Base-by-base conservation (phyloP, 2,797 vertebrate species). In the Myripristis jacobus region DNA sequence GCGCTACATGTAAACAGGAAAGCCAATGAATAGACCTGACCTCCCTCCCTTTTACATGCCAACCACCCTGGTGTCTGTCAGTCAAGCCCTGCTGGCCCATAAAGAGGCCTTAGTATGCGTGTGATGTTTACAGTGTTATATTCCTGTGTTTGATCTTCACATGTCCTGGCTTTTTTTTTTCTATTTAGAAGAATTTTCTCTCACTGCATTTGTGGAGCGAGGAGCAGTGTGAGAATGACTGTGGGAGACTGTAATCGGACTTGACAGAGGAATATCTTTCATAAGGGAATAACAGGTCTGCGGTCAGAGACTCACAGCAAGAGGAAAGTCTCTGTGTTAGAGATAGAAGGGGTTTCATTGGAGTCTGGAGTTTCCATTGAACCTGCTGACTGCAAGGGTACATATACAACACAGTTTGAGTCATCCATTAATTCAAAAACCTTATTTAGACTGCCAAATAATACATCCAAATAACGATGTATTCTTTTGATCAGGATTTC, bases 1-100 rank as follows among this genome's bases (percentile, higher is more conserved):
- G 68, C 19, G 25, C 69, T 66, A 59, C 62, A 61, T 77, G 70
- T 92, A 92, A 93, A 93, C 86, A 93, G 90, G 86, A 93, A 94
- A 87, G 84, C 67, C 80, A 67, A 73, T 86, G 87, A 92, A 88
- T 79, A 62, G 82, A 73, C 76, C 59, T 70, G 67, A 81, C 79
- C 80, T 81, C 81, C 70, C 79, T 84, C 57, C 12, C 24, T 74
- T 86, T 56, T 31, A 82, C 70, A 88, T 81, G 86, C 77, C 83
- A 82, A 64, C 81, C 73, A 50, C 63, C 74, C 62, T 66, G 79
- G 82, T 61, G 77, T 70, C 83, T 88, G 89, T 93, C 91, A 88
- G 65, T 91, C 86, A 87, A 50, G 68, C 70, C 15, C 76, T 48
- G 57, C 80, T 59, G 54, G 80, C 63, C 65, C 80, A 48, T 70